Evolutionary conservation across 2,797 vertebrate genomes (phyloP).

Genomic region (Enteromius anoplus): DNA sequence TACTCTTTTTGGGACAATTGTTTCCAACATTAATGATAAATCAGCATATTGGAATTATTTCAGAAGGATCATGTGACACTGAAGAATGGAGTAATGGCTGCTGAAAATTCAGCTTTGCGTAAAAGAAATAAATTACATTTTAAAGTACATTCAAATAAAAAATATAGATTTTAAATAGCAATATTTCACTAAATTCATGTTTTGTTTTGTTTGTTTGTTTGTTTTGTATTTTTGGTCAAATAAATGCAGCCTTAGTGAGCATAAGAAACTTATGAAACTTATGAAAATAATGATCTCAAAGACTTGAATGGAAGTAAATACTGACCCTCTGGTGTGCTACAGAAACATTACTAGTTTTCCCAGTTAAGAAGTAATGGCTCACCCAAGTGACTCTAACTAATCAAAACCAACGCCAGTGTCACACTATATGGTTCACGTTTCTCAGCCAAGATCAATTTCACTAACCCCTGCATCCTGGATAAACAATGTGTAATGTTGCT

Average conservation of each 20-base stretch:
- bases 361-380: constrained; percentile 4
- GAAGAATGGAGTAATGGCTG: background rate
- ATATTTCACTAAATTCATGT: background rate
- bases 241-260: background rate
- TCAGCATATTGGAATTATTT: background rate
- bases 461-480: background rate
- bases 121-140: background rate
- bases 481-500: constrained; percentile 17
- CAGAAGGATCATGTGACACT: too few species aligned
- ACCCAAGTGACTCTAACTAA: constrained; percentile 14
- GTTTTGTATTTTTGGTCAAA: background rate
- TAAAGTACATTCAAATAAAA: background rate
- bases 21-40: too few species aligned
- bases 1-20: too few species aligned
- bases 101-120: background rate
- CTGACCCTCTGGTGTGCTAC: background rate
- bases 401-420: constrained; percentile 5
- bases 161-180: background rate
- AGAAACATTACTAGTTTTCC: background rate
- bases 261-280: background rate
- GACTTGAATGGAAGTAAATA: background rate
- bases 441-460: background rate
- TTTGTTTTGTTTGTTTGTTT: too few species aligned
- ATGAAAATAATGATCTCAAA: background rate
- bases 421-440: constrained; percentile 30